phyloP scores from a whole-genome alignment of 2,797 vertebrate species.

The Takifugu ocellatus region DNA sequence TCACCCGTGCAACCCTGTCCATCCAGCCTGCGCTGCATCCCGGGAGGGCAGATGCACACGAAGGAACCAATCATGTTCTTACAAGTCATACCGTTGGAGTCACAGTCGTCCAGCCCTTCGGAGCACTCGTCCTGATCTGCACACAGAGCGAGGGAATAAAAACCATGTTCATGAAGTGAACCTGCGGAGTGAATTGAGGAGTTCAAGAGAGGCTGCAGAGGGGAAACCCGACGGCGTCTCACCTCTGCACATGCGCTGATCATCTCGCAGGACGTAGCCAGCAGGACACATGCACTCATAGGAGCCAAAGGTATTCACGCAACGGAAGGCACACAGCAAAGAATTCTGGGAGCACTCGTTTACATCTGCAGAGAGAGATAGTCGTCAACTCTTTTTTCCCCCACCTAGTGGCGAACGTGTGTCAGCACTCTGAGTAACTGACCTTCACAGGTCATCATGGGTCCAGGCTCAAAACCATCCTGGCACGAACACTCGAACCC shows the following conservation, averaged over 20 bases:
- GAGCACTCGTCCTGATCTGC: constrained; percentile 91
- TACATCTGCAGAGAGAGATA: constrained; percentile 75
- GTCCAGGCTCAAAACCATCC: constrained; percentile 90
- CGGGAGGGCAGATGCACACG: constrained; percentile 87
- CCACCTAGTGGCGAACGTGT: background rate
- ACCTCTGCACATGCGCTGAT: constrained; percentile 94
- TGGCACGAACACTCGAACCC: constrained; percentile 90
- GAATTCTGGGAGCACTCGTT: constrained; percentile 91
- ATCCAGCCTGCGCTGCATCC: constrained; percentile 84
- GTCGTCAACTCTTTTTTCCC: background rate
- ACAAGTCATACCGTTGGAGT: constrained; percentile 87
- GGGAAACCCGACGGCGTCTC: constrained; percentile 14
- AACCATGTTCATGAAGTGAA: background rate
- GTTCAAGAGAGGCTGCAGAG: background rate
- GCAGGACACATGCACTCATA: constrained; percentile 91
- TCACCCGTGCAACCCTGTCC: constrained; percentile 92
- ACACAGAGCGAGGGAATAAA: too few species aligned
- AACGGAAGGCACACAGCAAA: constrained; percentile 93
- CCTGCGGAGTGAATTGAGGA: background rate
- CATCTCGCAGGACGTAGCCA: constrained; percentile 87
- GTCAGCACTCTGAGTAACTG: constrained; percentile 3
- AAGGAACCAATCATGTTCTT: constrained; percentile 95
- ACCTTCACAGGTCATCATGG: constrained; percentile 95
- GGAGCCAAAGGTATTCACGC: constrained; percentile 90
- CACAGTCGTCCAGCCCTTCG: constrained; percentile 86